Conservation (phyloP, 2,888 invertebrate species). For the Lepas anatifera region DNA sequence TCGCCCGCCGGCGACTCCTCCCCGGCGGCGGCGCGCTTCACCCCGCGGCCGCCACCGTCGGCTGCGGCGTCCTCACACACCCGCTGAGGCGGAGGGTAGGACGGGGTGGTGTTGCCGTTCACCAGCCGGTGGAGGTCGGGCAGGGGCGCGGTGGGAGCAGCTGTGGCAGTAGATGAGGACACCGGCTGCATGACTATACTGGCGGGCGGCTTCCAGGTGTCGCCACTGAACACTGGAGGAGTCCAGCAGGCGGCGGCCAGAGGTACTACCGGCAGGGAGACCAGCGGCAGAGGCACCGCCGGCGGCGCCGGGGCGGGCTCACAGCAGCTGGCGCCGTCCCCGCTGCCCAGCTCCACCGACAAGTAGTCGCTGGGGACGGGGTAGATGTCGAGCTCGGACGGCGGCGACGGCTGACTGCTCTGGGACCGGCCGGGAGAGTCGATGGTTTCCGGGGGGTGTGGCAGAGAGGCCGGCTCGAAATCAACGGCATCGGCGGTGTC, state of each 20-base stretch:
- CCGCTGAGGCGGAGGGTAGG: background rate
- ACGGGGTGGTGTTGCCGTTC: background rate
- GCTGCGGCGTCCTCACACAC: too few relatives aligned
- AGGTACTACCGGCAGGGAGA: background rate
- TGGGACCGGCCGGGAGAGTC: background rate
- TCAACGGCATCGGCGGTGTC: too few relatives aligned
- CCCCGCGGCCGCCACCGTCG: slow-evolving; percentile 36
- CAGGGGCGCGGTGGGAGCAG: background rate
- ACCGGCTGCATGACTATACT: too few relatives aligned
- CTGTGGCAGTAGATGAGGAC: background rate
- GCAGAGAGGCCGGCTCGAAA: background rate
- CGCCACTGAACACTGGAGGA: background rate
- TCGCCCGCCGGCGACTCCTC: background rate
- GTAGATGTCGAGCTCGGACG: background rate
- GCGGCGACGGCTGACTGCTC: background rate
- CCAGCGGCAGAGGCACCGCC: background rate
- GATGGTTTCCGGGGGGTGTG: background rate
- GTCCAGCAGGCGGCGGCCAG: background rate
- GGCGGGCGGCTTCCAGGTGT: background rate
- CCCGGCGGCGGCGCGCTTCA: background rate
- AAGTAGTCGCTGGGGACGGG: slow-evolving; percentile 8
- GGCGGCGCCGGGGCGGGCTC: too few relatives aligned
- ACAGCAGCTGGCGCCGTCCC: too few relatives aligned
- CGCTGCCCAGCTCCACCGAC: background rate
- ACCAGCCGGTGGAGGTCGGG: background rate